These are phyloP conservation scores for Grus americana DNA, from an alignment of 2,113 vertebrate species.

Conservation along the genomic window DNA sequence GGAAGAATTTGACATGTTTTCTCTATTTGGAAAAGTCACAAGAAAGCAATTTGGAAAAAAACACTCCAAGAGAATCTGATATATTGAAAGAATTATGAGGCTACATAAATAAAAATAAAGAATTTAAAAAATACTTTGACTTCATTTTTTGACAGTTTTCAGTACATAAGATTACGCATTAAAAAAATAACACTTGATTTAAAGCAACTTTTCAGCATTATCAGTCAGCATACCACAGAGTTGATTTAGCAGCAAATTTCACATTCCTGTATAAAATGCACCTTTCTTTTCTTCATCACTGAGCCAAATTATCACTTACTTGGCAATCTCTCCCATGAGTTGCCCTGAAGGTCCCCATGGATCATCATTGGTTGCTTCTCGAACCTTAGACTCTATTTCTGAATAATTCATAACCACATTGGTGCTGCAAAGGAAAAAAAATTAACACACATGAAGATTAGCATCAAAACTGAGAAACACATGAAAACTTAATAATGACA, in stretches of 20 bases:
- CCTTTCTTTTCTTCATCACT: slow-evolving; percentile 73
- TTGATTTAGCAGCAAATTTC: slow-evolving; percentile 55
- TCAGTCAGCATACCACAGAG: not conserved
- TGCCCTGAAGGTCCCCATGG: slow-evolving; percentile 98
- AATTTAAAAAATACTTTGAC: not conserved
- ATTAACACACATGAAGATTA: slow-evolving; percentile 78
- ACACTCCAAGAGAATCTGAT: not conserved
- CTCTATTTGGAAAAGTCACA: not conserved
- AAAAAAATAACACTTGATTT: not conserved
- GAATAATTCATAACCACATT: slow-evolving; percentile 99
- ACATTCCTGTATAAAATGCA: slow-evolving; percentile 59
- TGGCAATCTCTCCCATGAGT: slow-evolving; percentile 96
- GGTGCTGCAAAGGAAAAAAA: slow-evolving; percentile 85
- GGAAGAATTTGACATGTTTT: not conserved
- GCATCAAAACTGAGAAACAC: slow-evolving; percentile 83
- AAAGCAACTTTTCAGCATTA: not conserved
- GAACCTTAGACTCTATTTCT: slow-evolving; percentile 98
- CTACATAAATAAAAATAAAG: not conserved
- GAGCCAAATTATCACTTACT: slow-evolving; percentile 88
- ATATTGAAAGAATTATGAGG: not conserved
- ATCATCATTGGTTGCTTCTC: slow-evolving; percentile 99
- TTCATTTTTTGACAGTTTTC: not conserved
- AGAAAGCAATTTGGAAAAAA: not conserved
- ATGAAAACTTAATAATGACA: slow-evolving; percentile 86
- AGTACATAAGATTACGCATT: not conserved